These are phyloP conservation scores for Dastarcus helophoroides DNA, from an alignment of 2,888 invertebrate genomes.

Conservation along the genomic window DNA sequence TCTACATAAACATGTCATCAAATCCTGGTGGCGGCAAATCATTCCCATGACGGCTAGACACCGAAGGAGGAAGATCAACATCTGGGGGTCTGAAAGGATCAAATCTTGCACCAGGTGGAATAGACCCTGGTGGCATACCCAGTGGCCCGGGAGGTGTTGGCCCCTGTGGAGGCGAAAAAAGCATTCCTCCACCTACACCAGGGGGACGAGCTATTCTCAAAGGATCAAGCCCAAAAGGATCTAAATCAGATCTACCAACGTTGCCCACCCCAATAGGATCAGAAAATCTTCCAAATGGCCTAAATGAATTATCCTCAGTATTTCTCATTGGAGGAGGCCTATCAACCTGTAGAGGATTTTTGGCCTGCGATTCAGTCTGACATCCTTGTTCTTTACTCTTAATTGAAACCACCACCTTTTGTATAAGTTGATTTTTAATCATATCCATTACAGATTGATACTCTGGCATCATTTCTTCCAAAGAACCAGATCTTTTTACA, in stretches of 20 bases:
- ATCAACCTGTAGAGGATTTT: neutral
- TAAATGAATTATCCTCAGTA: neutral
- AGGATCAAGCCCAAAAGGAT: conserved; percentile 53
- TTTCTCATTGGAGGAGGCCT: neutral
- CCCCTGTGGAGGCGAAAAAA: conserved; percentile 53
- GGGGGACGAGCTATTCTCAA: conserved; percentile 15
- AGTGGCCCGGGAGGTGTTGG: conserved; percentile 18
- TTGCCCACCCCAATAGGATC: conserved; percentile 43
- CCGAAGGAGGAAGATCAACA: conserved; percentile 33
- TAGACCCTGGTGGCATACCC: conserved; percentile 38
- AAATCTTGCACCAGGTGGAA: conserved; percentile 73
- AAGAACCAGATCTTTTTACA: conserved; percentile 37
- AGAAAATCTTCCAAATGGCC: conserved; percentile 10
- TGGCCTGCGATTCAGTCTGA: conserved; percentile 19
- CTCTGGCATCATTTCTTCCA: conserved; percentile 54
- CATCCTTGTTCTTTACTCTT: conserved; percentile 20
- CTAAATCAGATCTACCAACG: conserved; percentile 65
- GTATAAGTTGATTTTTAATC: conserved; percentile 53
- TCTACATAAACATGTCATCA: conserved; percentile 69
- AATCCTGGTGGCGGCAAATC: conserved; percentile 70
- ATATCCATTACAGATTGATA: conserved; percentile 49
- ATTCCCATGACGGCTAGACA: conserved; percentile 47
- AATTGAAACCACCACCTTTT: conserved; percentile 41
- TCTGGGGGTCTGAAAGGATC: conserved; percentile 70
- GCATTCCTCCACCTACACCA: conserved; percentile 55